Percentiles rank a stretch among this genome's conserved stretches.
Conservation (phyloP, 1,140 invertebrate genomes). For the Zeugodacus cucurbitae region DNA sequence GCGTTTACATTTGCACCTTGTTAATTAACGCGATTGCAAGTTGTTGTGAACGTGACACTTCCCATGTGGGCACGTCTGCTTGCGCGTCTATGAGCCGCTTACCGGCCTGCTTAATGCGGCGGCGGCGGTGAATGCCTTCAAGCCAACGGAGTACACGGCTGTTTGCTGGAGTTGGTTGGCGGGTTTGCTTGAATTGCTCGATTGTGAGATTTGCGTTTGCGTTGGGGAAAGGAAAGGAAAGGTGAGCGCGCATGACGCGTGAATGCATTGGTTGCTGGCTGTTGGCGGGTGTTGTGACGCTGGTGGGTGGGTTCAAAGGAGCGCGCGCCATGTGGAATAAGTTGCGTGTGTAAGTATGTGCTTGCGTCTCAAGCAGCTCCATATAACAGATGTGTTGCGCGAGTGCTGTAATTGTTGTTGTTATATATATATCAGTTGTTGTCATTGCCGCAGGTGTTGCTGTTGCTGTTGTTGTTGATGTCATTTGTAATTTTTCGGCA, state of each 20-base stretch:
- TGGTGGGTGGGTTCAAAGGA: no score
- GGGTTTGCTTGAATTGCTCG: neutral
- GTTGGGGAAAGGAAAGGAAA: neutral
- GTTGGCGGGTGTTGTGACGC: neutral
- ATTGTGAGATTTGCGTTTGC: neutral
- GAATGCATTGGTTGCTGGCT: neutral
- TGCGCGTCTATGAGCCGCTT: neutral
- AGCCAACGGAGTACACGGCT: neutral
- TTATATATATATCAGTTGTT: slow-evolving; percentile 4
- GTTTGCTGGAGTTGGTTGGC: neutral
- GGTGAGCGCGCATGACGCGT: neutral
- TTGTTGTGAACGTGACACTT: slow-evolving; percentile 45
- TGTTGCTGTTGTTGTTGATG: neutral
- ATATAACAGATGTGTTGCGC: neutral
- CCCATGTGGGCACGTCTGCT: slow-evolving; percentile 24
- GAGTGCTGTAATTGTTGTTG: neutral
- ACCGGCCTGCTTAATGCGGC: neutral
- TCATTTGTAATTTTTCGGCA: slow-evolving; percentile 22
- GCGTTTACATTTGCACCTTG: slow-evolving; percentile 65
- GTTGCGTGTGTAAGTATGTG: neutral
- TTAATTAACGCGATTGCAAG: slow-evolving; percentile 66
- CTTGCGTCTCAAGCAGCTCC: neutral
- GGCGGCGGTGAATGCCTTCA: neutral
- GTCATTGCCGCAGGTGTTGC: neutral
- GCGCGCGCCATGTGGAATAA: neutral